phyloP scores from a whole-genome alignment of 2,888 invertebrate genomes.

The Antheraea assamensis region DNA sequence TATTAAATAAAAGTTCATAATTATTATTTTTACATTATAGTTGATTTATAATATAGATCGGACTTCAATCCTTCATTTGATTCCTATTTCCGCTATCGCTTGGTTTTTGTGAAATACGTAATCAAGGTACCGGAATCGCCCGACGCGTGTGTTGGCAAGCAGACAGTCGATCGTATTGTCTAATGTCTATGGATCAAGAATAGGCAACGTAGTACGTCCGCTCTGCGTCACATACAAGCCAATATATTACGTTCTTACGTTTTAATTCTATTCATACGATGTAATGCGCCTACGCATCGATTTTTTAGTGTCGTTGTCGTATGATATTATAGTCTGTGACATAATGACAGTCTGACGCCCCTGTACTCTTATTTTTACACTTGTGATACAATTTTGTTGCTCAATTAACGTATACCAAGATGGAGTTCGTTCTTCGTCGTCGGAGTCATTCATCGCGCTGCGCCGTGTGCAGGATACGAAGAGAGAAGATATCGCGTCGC shows the following conservation, averaged over 20 bases:
- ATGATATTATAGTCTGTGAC: neutral
- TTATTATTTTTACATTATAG: no score
- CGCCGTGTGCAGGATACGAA: no score
- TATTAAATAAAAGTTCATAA: no score
- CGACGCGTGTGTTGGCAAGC: conserved; percentile 9
- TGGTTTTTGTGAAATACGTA: no score
- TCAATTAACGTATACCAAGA: neutral
- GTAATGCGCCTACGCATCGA: conserved; percentile 5
- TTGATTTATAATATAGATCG: no score
- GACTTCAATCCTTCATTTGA: no score
- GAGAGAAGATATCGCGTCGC: no score
- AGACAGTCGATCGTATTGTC: conserved; percentile 4
- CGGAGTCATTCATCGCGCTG: no score
- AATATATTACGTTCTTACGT: conserved; percentile 2
- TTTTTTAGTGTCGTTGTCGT: conserved; percentile 1
- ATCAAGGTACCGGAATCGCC: neutral
- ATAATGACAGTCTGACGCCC: neutral
- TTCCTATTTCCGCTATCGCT: no score
- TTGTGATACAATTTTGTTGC: neutral
- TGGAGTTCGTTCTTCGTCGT: no score
- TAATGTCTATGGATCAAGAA: conserved; percentile 8
- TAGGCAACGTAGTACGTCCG: conserved; percentile 13
- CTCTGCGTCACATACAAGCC: conserved; percentile 7
- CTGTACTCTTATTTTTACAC: neutral
- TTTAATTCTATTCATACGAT: neutral